Conservation (phyloP, 1,140 invertebrate species). For the Pogonognathellus flavescens region DNA sequence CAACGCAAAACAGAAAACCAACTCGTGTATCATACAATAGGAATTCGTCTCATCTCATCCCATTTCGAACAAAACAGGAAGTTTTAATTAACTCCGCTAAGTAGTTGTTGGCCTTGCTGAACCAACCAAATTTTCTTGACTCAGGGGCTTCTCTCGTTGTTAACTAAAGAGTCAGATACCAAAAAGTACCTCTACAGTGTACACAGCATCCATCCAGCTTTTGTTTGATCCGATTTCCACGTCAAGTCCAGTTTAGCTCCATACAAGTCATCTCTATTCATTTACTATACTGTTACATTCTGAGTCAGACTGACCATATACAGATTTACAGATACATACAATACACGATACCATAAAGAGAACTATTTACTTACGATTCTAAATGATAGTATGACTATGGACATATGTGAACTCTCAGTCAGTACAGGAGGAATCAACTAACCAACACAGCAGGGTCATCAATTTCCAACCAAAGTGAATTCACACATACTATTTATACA, state of each 20-base stretch:
- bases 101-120: background rate
- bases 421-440: too few relatives aligned
- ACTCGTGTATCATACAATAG: background rate
- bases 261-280: background rate
- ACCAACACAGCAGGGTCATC: background rate
- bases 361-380: too few relatives aligned
- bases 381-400: too few relatives aligned
- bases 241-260: background rate
- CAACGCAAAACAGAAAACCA: background rate
- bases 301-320: background rate
- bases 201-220: background rate
- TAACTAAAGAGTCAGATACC: background rate
- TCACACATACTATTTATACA: background rate
- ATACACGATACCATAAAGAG: background rate
- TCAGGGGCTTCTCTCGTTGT: background rate
- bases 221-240: constrained; percentile 22
- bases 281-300: background rate
- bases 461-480: background rate
- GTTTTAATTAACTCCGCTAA: constrained; percentile 43
- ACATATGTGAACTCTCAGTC: too few relatives aligned
- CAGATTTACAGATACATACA: background rate
- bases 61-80: constrained; percentile 26
- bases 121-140: constrained; percentile 5
- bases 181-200: background rate
- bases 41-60: constrained; percentile 31